Evolutionary conservation across 2,888 invertebrate genomes (phyloP).

Genomic region (Athetis lepigone): DNA sequence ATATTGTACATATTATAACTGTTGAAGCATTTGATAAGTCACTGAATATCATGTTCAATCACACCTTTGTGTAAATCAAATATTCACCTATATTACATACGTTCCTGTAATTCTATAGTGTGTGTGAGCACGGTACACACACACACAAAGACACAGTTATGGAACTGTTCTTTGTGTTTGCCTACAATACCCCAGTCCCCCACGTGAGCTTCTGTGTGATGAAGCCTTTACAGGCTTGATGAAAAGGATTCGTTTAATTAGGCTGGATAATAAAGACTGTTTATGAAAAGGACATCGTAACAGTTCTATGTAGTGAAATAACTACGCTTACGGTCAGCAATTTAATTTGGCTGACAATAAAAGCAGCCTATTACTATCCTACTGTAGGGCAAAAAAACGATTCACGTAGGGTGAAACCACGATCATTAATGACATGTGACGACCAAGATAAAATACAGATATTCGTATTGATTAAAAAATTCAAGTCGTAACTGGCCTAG

Average conservation of each 20-base stretch:
- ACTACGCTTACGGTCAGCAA: background rate
- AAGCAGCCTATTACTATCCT: background rate
- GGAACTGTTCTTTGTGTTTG: too few species aligned
- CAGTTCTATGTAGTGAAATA: background rate
- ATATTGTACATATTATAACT: background rate
- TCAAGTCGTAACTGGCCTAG: too few species aligned
- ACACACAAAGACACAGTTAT: too few species aligned
- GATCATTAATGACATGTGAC: too few species aligned
- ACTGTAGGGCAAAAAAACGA: too few species aligned
- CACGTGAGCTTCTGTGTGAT: too few species aligned
- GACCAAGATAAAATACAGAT: too few species aligned
- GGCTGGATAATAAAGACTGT: constrained; percentile 2
- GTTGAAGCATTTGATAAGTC: constrained; percentile 18
- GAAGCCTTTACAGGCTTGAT: constrained; percentile 17
- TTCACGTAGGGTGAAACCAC: too few species aligned
- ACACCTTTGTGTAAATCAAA: constrained; percentile 30
- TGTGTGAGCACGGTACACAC: too few species aligned
- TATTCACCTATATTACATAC: constrained; percentile 1
- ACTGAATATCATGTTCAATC: constrained; percentile 28
- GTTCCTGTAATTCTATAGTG: background rate
- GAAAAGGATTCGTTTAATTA: constrained; percentile 23
- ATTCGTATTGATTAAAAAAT: too few species aligned
- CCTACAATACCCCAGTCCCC: too few species aligned
- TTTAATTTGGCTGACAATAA: too few species aligned
- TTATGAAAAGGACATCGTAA: background rate